phyloP scores from a whole-genome alignment of 2,113 vertebrate genomes.

The Nettapus auritus region DNA sequence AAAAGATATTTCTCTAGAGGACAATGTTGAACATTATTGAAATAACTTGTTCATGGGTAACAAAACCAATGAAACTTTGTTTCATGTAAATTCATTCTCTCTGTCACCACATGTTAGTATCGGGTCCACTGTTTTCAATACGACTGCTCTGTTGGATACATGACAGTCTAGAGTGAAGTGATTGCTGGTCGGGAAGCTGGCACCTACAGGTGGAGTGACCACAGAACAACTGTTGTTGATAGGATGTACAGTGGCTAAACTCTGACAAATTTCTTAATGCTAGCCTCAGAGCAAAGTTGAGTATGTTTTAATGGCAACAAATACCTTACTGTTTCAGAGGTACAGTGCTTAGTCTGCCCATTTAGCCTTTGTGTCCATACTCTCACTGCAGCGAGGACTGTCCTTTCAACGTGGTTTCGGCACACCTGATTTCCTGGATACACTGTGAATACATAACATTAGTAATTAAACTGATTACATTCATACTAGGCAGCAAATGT shows the following conservation, averaged over 20 bases:
- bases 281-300: neutral
- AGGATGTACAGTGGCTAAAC: accelerated
- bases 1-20: slow-evolving; percentile 65
- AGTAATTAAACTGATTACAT: neutral
- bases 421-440: neutral
- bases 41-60: neutral
- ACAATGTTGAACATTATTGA: slow-evolving; percentile 24
- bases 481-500: neutral
- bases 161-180: neutral
- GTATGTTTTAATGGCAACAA: neutral
- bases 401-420: neutral
- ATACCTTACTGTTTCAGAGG: neutral
- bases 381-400: accelerated
- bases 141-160: neutral
- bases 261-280: neutral
- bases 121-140: accelerated
- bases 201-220: neutral
- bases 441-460: neutral
- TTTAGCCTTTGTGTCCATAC: neutral
- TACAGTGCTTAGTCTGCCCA: neutral
- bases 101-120: accelerated
- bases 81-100: neutral
- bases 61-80: neutral
- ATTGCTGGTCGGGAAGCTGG: neutral
- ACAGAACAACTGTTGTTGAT: neutral